Evolutionary conservation across 2,888 invertebrate genomes (phyloP), one percentile per base, ranked within the genome.

Genomic region (Cecidostiba fungosa): DNA sequence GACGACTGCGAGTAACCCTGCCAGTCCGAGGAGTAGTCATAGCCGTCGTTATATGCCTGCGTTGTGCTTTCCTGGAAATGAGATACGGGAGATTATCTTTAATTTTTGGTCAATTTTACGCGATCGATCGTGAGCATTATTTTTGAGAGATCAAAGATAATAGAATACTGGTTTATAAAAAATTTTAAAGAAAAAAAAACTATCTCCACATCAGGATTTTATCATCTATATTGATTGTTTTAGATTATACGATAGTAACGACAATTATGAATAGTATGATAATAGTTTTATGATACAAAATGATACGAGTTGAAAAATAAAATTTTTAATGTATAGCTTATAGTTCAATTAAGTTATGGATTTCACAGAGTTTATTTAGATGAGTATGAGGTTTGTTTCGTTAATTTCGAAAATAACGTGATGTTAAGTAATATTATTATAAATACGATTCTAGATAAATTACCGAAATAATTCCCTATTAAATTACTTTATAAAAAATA

Each of bases 1-100:
- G 89, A 90, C 70, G 88, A 89, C 87, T 88, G 89, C 80, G 88
- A 86, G 85, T 90, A 91, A 76, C 88, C 90, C 85, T 90, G 90
- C 90, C 91, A 91, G 69, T 87, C 89, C 14, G 66, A 66, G 86
- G 89, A 86, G 77, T 77, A 77, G 62, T 77, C 59, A 32, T 77
- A 77, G 39, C 54, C 62, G 59, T 77, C 77, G 59, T 77, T 90
- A 87, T 90, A 90, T 82, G 88, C 85, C 77, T 89, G 85, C 70
- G 86, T 88, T 82, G 89, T 77, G 54, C 84, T 54, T 66, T 29
- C 26, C 66, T 66, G 26, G 12, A 66, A 66, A 43, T 39, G 10
- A 39, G 12, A 12, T 29, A 66, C 1, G 14, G 23, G 29, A 14
- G 10, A 66, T 66, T 66, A 66, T 6, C 14, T 29, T 66, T n/a